These are phyloP conservation scores for Danaus plexippus DNA, from an alignment of 1,140 invertebrate genomes.

Conservation along the genomic window DNA sequence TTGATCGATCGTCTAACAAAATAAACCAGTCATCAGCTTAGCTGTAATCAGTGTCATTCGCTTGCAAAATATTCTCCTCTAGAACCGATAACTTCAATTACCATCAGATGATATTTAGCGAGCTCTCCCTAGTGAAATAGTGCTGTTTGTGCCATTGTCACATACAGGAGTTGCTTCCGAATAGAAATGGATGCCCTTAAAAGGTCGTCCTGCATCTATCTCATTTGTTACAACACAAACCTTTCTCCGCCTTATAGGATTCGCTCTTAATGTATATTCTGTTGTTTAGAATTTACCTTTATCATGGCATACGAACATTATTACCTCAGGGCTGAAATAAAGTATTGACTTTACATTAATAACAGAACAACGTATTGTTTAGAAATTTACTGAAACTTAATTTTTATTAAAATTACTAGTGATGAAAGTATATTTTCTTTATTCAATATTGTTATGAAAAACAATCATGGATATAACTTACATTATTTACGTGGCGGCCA, in stretches of 20 bases:
- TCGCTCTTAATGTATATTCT: conserved; percentile 19
- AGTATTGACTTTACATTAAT: no score
- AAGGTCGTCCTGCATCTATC: conserved; percentile 37
- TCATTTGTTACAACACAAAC: conserved; percentile 47
- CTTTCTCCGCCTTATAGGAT: conserved; percentile 17
- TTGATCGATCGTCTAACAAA: conserved; percentile 43
- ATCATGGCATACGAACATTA: conserved; percentile 17
- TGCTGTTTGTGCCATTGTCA: conserved; percentile 57
- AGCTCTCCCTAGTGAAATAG: conserved; percentile 22
- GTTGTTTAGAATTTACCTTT: conserved; percentile 12
- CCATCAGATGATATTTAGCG: conserved; percentile 43
- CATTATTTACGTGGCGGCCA: no score
- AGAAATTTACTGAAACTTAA: no score
- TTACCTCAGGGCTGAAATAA: conserved; percentile 4
- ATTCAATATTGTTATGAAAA: no score
- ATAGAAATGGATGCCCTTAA: conserved; percentile 48
- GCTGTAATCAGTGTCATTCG: conserved; percentile 34
- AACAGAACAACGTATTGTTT: no score
- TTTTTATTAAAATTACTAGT: no score
- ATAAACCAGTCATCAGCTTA: conserved; percentile 35
- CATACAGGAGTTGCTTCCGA: conserved; percentile 51
- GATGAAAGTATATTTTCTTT: no score
- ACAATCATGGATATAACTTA: no score
- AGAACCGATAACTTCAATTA: conserved; percentile 52
- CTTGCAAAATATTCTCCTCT: conserved; percentile 9